Evolutionary conservation across 2,113 vertebrate genomes (phyloP).

Genomic region (Prionailurus viverrinus): DNA sequence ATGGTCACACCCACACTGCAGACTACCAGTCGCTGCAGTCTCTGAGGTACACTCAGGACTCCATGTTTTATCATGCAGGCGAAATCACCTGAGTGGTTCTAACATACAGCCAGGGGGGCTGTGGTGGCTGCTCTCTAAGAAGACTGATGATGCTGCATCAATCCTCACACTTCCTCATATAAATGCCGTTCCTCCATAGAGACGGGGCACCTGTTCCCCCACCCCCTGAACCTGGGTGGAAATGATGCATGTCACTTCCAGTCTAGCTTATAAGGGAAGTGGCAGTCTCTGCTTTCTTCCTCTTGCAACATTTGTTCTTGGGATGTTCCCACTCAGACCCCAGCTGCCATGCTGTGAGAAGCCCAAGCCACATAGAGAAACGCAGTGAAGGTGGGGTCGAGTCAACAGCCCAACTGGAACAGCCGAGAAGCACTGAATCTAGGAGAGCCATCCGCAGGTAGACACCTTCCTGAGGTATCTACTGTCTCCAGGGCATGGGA

Average conservation of each 20-base stretch:
- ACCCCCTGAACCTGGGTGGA: neutral
- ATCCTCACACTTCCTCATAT: neutral
- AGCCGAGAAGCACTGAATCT: neutral
- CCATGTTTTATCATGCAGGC: neutral
- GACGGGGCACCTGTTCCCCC: neutral
- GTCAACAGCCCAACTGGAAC: neutral
- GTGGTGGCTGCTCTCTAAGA: neutral
- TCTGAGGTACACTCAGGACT: neutral
- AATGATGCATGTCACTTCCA: neutral
- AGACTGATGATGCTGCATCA: neutral
- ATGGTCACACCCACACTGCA: neutral
- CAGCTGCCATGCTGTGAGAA: neutral
- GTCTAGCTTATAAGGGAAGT: neutral
- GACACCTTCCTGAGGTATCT: neutral
- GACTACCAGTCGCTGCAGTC: neutral
- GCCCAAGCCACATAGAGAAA: neutral
- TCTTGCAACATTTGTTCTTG: neutral
- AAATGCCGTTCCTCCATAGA: fast-evolving
- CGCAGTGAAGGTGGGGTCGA: neutral
- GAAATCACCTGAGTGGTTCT: neutral
- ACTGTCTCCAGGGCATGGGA: neutral
- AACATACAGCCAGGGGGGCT: neutral
- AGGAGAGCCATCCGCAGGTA: neutral
- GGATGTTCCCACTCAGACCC: neutral
- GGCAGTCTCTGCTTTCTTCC: neutral